Evolutionary conservation across 2,797 vertebrate species (phyloP), one percentile per base, ranked within the genome.

Genomic region (Taenioides sp.): DNA sequence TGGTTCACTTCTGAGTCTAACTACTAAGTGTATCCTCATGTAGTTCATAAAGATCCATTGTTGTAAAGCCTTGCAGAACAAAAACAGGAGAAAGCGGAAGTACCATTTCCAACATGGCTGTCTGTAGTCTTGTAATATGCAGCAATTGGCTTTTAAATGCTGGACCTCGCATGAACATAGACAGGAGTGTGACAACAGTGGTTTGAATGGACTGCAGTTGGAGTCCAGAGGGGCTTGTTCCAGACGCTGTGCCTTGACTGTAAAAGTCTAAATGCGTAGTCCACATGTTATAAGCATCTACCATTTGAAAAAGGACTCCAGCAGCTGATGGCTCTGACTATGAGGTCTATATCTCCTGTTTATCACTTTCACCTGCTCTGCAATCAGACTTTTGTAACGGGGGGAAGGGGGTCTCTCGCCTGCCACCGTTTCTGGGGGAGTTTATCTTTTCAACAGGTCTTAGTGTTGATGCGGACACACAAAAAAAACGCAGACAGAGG

Each of bases 221-320:
- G 84, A 85, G 73, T 84, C 86, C 85, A 74, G 68, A 71, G 89
- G 86, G 88, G 84, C 86, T 81, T 85, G 86, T 90, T 91, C 77
- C 43, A 86, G 73, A 77, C 71, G 74, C 54, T 68, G 74, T 67
- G 81, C 73, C 81, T 37, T 67, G 80, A 86, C 84, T 81, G 89
- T 90, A 87, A 92, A 92, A 89, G 74, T 79, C 77, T 72, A 90
- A 90, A 43, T 72, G 79, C 86, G 77, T 75, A 84, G 80, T 85
- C 86, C 91, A 93, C 91, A 93, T 93, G 92, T 91, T 90, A 84
- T 78, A 90, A 73, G 82, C 80, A 87, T 92, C 84, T 77, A 71
- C 70, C 85, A 84, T 64, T 52, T 88, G 87, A 85, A 40, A 89
- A 84, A 80, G 76, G 71, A 70, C 76, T 75, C 20, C 52, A 71